Percentiles rank a stretch among this genome's conserved stretches.
Evolutionary conservation across 2,797 vertebrate species (phyloP).

Genomic region (Aselliscus stoliczkanus): DNA sequence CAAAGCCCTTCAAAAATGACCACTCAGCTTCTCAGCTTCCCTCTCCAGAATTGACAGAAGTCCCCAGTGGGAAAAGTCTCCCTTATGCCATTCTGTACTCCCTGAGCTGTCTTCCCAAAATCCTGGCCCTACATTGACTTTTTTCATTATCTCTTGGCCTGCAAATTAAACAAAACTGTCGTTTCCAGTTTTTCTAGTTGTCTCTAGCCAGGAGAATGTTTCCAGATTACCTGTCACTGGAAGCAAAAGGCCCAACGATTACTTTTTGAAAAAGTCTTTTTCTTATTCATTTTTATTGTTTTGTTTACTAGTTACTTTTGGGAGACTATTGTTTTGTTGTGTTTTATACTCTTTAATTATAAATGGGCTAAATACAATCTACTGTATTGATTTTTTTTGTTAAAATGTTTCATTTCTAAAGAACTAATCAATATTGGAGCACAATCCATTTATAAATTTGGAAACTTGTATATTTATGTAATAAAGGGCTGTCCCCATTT

Average conservation of each 20-base stretch:
- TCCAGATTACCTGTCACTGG: background rate
- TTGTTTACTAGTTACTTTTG: background rate
- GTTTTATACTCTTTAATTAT: background rate
- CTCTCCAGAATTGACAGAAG: background rate
- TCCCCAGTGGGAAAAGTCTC: background rate
- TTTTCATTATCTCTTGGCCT: background rate
- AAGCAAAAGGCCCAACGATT: background rate
- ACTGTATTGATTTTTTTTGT: background rate
- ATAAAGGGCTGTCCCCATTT: background rate
- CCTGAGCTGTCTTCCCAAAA: background rate
- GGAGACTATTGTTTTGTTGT: background rate
- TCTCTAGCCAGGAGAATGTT: background rate
- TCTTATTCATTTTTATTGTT: background rate
- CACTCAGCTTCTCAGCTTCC: background rate
- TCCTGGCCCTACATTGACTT: background rate
- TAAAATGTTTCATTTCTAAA: background rate
- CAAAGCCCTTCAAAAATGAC: background rate
- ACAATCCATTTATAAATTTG: background rate
- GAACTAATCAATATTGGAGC: background rate
- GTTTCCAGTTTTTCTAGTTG: background rate
- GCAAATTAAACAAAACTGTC: background rate
- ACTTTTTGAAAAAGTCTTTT: background rate
- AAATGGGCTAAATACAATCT: background rate
- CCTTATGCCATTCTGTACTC: background rate
- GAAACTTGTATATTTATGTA: background rate